Conservation (phyloP, 2,113 vertebrate species). For the Solea senegalensis region DNA sequence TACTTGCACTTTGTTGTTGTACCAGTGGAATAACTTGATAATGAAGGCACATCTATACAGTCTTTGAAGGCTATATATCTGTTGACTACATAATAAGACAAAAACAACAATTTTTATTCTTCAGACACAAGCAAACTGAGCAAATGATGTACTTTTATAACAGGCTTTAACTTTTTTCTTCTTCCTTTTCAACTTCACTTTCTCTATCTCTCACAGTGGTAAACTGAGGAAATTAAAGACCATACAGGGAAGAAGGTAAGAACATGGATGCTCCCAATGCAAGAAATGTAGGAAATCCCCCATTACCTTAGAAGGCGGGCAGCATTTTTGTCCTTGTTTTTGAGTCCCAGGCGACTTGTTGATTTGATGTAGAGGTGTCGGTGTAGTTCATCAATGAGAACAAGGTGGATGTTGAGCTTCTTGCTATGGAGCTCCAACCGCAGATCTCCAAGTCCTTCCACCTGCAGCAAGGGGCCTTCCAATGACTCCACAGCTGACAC, state of each 20-base stretch:
- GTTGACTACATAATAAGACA: conserved; percentile 21
- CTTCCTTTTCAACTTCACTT: not conserved
- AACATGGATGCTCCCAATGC: not conserved
- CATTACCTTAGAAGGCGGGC: conserved; percentile 66
- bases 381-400: conserved; percentile 96
- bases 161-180: not conserved
- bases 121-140: no score
- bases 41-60: conserved; percentile 37
- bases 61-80: conserved; percentile 36
- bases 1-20: conserved; percentile 30
- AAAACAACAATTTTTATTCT: no score
- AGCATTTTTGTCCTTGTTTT: conserved; percentile 84
- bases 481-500: conserved; percentile 93
- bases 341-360: conserved; percentile 89
- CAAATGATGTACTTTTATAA: not conserved
- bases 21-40: conserved; percentile 41
- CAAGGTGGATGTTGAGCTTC: conserved; percentile 97
- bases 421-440: conserved; percentile 96
- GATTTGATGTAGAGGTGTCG: conserved; percentile 97
- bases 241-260: no score
- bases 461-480: conserved; percentile 92
- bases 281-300: not conserved
- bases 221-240: no score
- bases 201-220: not conserved
- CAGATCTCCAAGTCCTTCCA: conserved; percentile 94